A percentile compares a stretch with the other conserved stretches of the same genome.
Evolutionary conservation across 2,888 invertebrate genomes (phyloP).

Genomic region (Exocentrus adspersus): DNA sequence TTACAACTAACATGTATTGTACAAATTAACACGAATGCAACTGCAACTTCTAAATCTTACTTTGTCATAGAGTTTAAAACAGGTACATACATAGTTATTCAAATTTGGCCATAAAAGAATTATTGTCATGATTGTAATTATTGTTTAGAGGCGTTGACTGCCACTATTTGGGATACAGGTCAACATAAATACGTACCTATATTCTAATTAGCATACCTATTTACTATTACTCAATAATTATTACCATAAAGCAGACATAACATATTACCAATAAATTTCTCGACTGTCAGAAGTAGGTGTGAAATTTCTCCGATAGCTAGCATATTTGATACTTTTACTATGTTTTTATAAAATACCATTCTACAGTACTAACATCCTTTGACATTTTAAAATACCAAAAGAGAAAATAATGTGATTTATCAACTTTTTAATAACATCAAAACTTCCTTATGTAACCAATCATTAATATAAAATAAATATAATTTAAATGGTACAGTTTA

Average conservation of each 20-base stretch:
- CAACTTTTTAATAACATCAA: not conserved
- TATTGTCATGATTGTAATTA: too few species aligned
- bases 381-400: slow-evolving; percentile 1
- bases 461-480: not conserved
- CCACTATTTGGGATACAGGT: not conserved
- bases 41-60: too few species aligned
- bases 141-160: too few species aligned
- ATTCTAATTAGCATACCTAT: not conserved
- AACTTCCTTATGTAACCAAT: not conserved
- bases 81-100: too few species aligned
- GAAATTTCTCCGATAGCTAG: not conserved
- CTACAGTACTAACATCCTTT: not conserved
- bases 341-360: not conserved
- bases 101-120: too few species aligned
- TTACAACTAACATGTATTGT: too few species aligned
- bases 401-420: not conserved
- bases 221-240: not conserved
- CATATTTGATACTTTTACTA: not conserved
- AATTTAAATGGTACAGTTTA: too few species aligned
- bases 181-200: not conserved
- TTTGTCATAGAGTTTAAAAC: too few species aligned
- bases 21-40: too few species aligned
- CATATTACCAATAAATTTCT: not conserved
- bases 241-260: not conserved
- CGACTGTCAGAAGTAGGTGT: not conserved